Evolutionary conservation across 2,888 invertebrate genomes (phyloP).

Genomic region (Andrena chrysosceles): DNA sequence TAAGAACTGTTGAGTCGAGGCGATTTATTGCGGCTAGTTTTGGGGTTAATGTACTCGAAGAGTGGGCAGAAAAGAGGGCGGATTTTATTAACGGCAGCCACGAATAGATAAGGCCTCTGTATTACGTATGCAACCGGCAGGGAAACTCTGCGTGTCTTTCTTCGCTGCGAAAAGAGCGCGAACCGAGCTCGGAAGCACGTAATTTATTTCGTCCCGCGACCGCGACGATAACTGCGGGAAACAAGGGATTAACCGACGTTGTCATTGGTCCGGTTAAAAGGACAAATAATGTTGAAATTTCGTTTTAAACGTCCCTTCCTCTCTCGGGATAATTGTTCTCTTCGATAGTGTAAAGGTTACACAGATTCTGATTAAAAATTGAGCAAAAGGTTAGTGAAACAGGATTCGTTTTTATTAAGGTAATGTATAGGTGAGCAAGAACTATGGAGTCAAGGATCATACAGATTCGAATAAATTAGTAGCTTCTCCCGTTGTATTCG

Average conservation of each 20-base stretch:
- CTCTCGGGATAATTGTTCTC: neutral
- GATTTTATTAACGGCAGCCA: conserved; percentile 50
- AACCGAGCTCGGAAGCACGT: conserved; percentile 15
- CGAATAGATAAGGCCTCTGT: conserved; percentile 36
- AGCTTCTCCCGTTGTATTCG: neutral
- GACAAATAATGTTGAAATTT: neutral
- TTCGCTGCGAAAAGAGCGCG: conserved; percentile 29
- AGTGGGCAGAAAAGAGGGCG: conserved; percentile 11
- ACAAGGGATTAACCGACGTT: conserved; percentile 3
- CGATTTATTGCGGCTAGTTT: conserved; percentile 32
- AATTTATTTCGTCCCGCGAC: conserved; percentile 28
- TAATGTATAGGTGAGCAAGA: neutral
- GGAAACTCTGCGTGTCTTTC: conserved; percentile 6
- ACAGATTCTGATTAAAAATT: neutral
- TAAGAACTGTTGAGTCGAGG: neutral
- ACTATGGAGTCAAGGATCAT: neutral
- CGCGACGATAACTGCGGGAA: conserved; percentile 24
- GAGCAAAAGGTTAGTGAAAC: neutral
- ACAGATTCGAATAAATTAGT: neutral
- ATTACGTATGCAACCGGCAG: conserved; percentile 20
- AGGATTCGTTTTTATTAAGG: neutral
- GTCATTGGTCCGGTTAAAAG: neutral
- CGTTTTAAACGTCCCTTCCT: too few species aligned
- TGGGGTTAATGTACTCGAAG: conserved; percentile 35
- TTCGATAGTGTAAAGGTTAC: neutral